phyloP scores from a whole-genome alignment of 2,797 vertebrate species.

The Manis crassicaudata region DNA sequence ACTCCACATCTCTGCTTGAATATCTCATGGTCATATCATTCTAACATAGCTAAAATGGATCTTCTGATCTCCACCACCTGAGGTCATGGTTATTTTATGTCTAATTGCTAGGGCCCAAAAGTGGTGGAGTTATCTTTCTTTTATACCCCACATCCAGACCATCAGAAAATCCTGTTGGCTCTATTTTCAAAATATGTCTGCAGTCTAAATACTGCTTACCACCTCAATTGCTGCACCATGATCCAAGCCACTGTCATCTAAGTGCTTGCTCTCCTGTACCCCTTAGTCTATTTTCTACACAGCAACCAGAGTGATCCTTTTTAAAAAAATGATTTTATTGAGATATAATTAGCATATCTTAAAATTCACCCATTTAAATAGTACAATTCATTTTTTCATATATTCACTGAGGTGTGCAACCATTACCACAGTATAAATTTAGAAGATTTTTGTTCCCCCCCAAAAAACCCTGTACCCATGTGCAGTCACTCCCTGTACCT shows the following conservation, averaged over 20 bases:
- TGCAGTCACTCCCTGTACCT: neutral
- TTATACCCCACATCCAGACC: neutral
- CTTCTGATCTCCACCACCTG: neutral
- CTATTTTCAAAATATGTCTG: neutral
- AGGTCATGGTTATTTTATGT: neutral
- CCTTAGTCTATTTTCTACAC: neutral
- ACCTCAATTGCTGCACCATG: no score
- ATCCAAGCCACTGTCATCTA: neutral
- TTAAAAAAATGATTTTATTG: neutral
- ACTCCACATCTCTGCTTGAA: fast-evolving
- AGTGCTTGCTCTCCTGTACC: neutral
- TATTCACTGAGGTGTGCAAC: neutral
- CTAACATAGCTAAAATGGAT: neutral
- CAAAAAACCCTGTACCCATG: neutral
- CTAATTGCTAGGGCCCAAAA: neutral
- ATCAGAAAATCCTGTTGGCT: neutral
- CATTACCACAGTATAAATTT: neutral
- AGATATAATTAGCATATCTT: neutral
- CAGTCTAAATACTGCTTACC: neutral
- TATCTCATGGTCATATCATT: neutral
- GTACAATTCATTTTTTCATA: neutral
- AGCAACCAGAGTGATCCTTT: neutral
- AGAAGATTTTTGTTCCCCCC: neutral
- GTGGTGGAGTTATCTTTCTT: neutral
- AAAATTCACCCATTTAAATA: neutral